phyloP scores from a whole-genome alignment of 2,888 invertebrate species.

The Nymphalis c-album region DNA sequence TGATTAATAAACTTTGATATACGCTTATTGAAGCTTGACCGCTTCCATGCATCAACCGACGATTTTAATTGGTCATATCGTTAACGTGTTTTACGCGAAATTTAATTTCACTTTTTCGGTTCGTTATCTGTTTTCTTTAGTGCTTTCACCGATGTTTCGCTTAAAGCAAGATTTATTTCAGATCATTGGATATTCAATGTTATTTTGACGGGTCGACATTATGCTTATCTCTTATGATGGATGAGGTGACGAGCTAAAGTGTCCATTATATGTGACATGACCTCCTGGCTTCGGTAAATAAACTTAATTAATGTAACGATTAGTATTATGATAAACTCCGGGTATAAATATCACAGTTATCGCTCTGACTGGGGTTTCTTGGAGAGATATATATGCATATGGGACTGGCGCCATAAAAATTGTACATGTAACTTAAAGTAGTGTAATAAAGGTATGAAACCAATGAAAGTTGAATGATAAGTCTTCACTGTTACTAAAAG shows the following conservation, averaged over 20 bases:
- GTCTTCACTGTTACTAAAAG: no score
- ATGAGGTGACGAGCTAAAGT: constrained; percentile 34
- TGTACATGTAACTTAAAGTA: no score
- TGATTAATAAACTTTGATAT: constrained; percentile 46
- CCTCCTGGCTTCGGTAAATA: constrained; percentile 18
- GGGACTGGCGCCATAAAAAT: no score
- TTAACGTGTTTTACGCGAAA: constrained; percentile 41
- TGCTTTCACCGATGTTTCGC: constrained; percentile 39
- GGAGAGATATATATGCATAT: background rate
- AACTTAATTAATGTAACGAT: constrained; percentile 29
- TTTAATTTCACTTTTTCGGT: constrained; percentile 44
- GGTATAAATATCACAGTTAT: background rate
- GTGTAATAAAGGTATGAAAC: no score
- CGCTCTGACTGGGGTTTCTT: background rate
- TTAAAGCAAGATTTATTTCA: constrained; percentile 11
- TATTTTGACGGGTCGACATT: constrained; percentile 21
- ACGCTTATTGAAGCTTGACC: constrained; percentile 41
- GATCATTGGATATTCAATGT: constrained; percentile 5
- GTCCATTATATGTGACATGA: constrained; percentile 25
- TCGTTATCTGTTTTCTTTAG: constrained; percentile 28
- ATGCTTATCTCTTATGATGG: constrained; percentile 31
- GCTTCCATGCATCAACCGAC: constrained; percentile 39
- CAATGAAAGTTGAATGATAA: no score
- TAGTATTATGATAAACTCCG: constrained; percentile 8
- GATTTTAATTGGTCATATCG: constrained; percentile 46